phyloP scores from a whole-genome alignment of 1,140 invertebrate genomes.

The Calephelis virginiensis region DNA sequence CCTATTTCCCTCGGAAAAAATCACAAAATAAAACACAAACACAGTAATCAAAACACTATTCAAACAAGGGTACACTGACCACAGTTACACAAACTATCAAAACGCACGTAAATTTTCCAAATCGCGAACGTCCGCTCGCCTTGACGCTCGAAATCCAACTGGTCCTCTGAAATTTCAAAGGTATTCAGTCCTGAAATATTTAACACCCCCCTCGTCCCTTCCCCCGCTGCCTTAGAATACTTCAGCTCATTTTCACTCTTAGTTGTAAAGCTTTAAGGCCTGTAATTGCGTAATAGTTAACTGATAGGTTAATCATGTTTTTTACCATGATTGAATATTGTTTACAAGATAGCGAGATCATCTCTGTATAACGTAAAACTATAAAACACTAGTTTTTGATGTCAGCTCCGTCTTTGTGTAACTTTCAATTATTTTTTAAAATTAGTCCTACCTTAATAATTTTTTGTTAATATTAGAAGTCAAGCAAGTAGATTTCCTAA shows the following conservation, averaged over 20 bases:
- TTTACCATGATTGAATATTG: constrained; percentile 11
- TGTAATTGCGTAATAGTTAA: not conserved
- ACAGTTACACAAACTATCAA: not conserved
- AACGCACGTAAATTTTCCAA: not conserved
- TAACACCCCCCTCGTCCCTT: not conserved
- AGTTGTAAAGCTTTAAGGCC: not conserved
- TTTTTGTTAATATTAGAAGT: no score
- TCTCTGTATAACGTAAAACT: no score
- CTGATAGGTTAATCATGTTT: constrained; percentile 5
- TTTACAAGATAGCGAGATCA: not conserved
- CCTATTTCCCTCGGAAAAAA: not conserved
- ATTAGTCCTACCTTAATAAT: no score
- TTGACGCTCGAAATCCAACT: constrained; percentile 1
- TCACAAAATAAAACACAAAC: constrained; percentile 4
- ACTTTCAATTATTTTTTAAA: no score
- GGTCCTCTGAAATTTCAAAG: constrained; percentile 1
- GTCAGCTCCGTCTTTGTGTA: no score
- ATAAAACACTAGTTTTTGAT: no score
- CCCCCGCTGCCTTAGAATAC: not conserved
- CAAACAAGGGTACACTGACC: not conserved
- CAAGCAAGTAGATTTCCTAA: no score
- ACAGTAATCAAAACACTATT: not conserved
- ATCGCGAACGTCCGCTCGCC: not conserved
- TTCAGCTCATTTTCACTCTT: not conserved
- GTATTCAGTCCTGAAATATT: constrained; percentile 12